Base-by-base conservation (phyloP, 2,797 vertebrate species). In the Lophotriccus pileatus region DNA sequence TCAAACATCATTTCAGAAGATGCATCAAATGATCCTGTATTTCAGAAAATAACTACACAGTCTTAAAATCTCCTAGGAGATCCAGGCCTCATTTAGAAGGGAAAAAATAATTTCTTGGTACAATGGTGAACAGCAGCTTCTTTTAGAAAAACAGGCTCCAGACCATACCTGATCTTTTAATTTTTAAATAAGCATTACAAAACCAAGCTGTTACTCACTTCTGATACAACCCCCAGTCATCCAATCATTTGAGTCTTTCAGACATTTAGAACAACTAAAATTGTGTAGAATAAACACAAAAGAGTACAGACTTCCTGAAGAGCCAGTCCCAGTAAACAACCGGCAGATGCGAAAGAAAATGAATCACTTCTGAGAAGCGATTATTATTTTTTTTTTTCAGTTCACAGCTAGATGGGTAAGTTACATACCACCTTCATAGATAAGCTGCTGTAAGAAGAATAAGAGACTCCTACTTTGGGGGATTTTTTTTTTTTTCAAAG, bases 1-100 rank as follows among this genome's bases (percentile, higher is more conserved):
- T 87, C 73, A 78, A 63, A 62, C 11, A 63, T 25, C 9, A 4
- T 50, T 88, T 73, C 68, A 89, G 74, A 86, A 78, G 37, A 90
- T 2, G 1, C 43, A 77, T 25, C 41, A 77, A 83, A 78, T 68
- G 5, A 88, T 62, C 59, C 39, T 44, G 1, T 36, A 90, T 76
- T 83, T 87, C 87, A 91, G 63, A 88, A 86, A 93, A 90, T 34
- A 94, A 87, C 84, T 76, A 62, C 16, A n/a, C 58, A 82, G n/a
- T 41, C 62, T 67, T 84, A 58, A 83, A 80, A 75, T 92, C 84
- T 94, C 89, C 79, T 92, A 94, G 90, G 90, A 96, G 86, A 88
- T 79, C 22, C 66, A 91, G 34, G 50, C 59, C 73, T 69, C 69
- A 75, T 81, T 92, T 84, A 87, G n/a, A 87, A 21, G 4, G 9